A percentile compares a stretch with the other conserved stretches of the same genome.
Evolutionary conservation across 23 tunicate species (phyloP).

Genomic region (Trididemnum miniatum): DNA sequence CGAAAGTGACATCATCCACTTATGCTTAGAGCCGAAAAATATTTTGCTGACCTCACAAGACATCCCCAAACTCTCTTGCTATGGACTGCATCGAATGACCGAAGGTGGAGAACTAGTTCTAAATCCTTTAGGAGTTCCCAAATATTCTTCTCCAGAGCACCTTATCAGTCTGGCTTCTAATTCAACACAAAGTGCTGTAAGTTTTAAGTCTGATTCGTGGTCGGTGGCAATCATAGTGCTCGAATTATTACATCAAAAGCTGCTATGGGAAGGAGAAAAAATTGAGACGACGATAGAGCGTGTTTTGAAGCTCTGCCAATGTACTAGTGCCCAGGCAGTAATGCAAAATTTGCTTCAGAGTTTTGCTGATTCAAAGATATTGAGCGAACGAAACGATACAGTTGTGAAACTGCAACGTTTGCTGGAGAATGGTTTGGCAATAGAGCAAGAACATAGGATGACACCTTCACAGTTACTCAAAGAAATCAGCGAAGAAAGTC

Average conservation of each 20-base stretch:
- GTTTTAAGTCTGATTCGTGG: constrained; percentile 82
- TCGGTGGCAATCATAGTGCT: constrained; percentile 52
- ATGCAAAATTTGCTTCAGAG: constrained; percentile 17
- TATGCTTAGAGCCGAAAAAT: constrained; percentile 59
- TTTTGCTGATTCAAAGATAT: not conserved
- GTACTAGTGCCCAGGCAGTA: constrained; percentile 27
- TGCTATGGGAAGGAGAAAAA: constrained; percentile 30
- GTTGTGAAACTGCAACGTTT: not conserved
- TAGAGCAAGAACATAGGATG: not conserved
- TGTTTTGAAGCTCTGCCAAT: constrained; percentile 35
- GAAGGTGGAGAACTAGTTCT: constrained; percentile 61
- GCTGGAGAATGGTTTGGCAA: constrained; percentile 30
- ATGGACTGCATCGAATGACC: constrained; percentile 86
- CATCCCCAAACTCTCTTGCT: constrained; percentile 44
- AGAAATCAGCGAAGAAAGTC: not conserved
- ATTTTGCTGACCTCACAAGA: constrained; percentile 42
- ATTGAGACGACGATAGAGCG: constrained; percentile 30
- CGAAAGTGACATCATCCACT: constrained; percentile 40
- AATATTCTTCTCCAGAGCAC: constrained; percentile 80
- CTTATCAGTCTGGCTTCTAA: constrained; percentile 11
- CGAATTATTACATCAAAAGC: constrained; percentile 47
- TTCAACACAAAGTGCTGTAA: not conserved
- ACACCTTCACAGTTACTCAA: not conserved
- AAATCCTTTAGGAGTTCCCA: constrained; percentile 53
- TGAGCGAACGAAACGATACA: not conserved